A percentile compares a stretch with the other conserved stretches of the same genome.
Evolutionary conservation across 2,888 invertebrate genomes (phyloP).

Genomic region (Sinohyriopsis cumingii): DNA sequence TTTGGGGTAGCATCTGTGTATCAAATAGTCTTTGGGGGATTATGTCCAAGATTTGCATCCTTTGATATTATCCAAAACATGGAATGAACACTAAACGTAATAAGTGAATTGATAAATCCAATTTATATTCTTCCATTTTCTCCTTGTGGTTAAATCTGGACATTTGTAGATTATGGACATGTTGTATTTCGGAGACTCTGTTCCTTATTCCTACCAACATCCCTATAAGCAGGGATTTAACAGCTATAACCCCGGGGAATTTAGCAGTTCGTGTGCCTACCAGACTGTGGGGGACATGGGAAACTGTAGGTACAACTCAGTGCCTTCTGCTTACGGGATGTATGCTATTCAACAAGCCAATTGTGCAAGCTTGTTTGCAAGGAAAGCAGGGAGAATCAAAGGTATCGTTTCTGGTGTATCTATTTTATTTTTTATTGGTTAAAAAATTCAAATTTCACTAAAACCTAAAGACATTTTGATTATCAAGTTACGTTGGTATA

Average conservation of each 20-base stretch:
- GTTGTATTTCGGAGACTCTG: constrained; percentile 50
- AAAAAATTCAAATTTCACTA: too few species aligned
- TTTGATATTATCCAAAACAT: too few species aligned
- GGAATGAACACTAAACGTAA: too few species aligned
- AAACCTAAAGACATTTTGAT: too few species aligned
- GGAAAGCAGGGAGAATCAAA: constrained; percentile 51
- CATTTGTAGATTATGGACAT: constrained; percentile 37
- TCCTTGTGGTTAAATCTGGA: too few species aligned
- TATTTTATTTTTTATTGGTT: too few species aligned
- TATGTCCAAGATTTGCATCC: too few species aligned
- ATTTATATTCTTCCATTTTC: too few species aligned
- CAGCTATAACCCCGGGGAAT: constrained; percentile 38
- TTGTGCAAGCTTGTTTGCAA: constrained; percentile 45
- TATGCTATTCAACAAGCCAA: constrained; percentile 47
- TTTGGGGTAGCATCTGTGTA: too few species aligned
- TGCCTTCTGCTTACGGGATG: constrained; percentile 45
- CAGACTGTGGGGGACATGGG: constrained; percentile 43
- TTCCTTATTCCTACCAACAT: constrained; percentile 47
- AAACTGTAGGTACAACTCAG: constrained; percentile 47
- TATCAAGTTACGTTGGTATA: too few species aligned
- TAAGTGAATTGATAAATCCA: too few species aligned
- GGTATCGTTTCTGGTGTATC: constrained; percentile 22
- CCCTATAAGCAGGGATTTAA: constrained; percentile 46
- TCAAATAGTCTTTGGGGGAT: too few species aligned
- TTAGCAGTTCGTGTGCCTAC: constrained; percentile 48